Base-by-base conservation (phyloP, 1,140 invertebrate genomes). In the Palaemon carinicauda region DNA sequence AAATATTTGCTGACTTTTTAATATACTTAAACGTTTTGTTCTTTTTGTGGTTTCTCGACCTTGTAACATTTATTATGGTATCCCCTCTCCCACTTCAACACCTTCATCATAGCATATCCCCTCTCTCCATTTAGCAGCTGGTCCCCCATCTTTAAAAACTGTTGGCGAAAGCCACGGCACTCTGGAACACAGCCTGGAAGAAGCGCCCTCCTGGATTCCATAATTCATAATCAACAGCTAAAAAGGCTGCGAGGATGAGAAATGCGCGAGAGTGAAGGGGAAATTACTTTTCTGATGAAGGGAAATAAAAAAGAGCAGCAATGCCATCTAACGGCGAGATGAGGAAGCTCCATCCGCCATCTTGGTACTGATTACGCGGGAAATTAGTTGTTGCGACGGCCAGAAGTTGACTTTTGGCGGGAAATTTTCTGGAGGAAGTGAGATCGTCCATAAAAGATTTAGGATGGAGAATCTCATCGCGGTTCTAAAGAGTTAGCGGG, bases 321-420 rank as follows among this genome's bases (percentile, higher is more conserved):
- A 53, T 79, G 82, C 56, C 82, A 78, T 85, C 82, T 85, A 71
- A 54, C 80, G 86, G 80, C 52, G 79, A 82, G 69, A 87, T 87
- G 52, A 82, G 74, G 79, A 56, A 75, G 69, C 29, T 79, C 71
- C 24, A 33, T 51, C 27, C 50, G 79, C 86, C 86, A 82, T 87
- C 79, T 87, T 87, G 86, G 71, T 87, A 65, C 80, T 87, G 86
- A 87, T 87, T 87, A 87, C 80, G 86, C 50, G 78, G 86, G 86
- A 87, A 87, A 87, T 87, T 87, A 87, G 86, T 87, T 87, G 69
- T 87, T 81, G 53, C 65, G 86, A 29, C 69, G 54, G 53, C 33
- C 54, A 29, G 51, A 50, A 71, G 53, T 53, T 33, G 31, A n/a
- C 56, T 56, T 71, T 71, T 81, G 51, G 33, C 41, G 81, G 65